A percentile compares a stretch with the other conserved stretches of the same genome.
Evolutionary conservation across 2,888 invertebrate species (phyloP).

Genomic region (Machimus atricapillus): DNA sequence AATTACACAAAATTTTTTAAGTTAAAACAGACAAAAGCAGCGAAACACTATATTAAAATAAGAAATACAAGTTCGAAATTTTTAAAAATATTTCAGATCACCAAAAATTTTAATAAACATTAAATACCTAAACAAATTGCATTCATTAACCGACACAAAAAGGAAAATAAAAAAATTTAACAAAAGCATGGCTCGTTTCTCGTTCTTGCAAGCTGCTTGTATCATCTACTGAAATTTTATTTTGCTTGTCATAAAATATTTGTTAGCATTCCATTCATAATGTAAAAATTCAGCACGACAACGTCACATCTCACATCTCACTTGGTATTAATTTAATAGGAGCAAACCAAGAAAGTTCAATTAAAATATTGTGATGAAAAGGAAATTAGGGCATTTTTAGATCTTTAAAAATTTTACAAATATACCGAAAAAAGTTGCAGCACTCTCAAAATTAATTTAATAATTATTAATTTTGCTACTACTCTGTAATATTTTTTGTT

Average conservation of each 20-base stretch:
- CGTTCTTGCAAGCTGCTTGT: not conserved
- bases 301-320: not conserved
- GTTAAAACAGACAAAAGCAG: not conserved
- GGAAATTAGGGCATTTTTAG: not conserved
- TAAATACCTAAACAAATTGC: not conserved
- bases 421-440: not conserved
- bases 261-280: not conserved
- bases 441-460: not conserved
- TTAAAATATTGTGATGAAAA: conserved; percentile 38
- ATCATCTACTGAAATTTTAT: not conserved
- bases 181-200: not conserved
- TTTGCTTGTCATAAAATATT: not conserved
- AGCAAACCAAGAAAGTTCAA: conserved; percentile 16
- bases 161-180: not conserved
- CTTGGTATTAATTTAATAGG: not conserved
- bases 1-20: not conserved
- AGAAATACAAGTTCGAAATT: not conserved
- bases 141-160: not conserved
- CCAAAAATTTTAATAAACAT: not conserved
- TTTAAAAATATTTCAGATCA: not conserved
- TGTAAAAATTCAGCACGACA: not conserved
- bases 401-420: not conserved
- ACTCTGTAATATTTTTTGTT: not conserved
- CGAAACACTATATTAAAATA: not conserved
- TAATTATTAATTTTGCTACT: not conserved